A percentile compares a stretch with the other conserved stretches of the same genome.
phyloP scores from a whole-genome alignment of 2,888 invertebrate species.

The Pterostichus niger region DNA sequence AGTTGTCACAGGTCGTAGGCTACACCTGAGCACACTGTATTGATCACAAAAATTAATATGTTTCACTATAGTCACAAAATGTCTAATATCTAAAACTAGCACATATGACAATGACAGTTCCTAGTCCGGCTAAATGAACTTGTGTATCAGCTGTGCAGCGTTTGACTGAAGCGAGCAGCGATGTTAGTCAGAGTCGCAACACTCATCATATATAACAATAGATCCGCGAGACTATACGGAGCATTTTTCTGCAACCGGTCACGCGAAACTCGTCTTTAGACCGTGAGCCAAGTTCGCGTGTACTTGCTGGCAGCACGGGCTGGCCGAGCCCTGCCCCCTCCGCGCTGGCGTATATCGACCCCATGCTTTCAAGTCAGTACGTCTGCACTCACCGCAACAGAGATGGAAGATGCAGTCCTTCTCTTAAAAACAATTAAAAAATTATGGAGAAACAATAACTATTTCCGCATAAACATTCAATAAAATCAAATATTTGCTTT shows the following conservation, averaged over 20 bases:
- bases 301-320: slow-evolving; percentile 19
- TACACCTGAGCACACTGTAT: slow-evolving; percentile 28
- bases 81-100: slow-evolving; percentile 6
- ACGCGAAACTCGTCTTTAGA: slow-evolving; percentile 25
- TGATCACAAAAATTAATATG: slow-evolving; percentile 20
- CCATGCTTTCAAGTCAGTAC: slow-evolving; percentile 72
- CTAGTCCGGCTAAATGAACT: slow-evolving; percentile 9
- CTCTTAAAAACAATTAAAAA: slow-evolving; percentile 4
- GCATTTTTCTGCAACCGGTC: slow-evolving; percentile 13
- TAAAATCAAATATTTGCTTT: not conserved
- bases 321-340: not conserved
- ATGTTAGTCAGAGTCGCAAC: slow-evolving; percentile 26
- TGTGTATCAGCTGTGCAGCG: slow-evolving; percentile 50
- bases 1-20: slow-evolving; percentile 15
- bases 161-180: slow-evolving; percentile 38
- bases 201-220: slow-evolving; percentile 56
- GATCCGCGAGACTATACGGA: not conserved
- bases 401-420: slow-evolving; percentile 69
- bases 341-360: slow-evolving; percentile 47
- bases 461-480: not conserved
- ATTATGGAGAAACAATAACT: not conserved
- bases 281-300: slow-evolving; percentile 48
- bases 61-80: slow-evolving; percentile 27
- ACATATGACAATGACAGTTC: slow-evolving; percentile 12
- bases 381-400: slow-evolving; percentile 75